Base-by-base conservation (phyloP, 2,888 invertebrate species). In the Tinea pellionella region DNA sequence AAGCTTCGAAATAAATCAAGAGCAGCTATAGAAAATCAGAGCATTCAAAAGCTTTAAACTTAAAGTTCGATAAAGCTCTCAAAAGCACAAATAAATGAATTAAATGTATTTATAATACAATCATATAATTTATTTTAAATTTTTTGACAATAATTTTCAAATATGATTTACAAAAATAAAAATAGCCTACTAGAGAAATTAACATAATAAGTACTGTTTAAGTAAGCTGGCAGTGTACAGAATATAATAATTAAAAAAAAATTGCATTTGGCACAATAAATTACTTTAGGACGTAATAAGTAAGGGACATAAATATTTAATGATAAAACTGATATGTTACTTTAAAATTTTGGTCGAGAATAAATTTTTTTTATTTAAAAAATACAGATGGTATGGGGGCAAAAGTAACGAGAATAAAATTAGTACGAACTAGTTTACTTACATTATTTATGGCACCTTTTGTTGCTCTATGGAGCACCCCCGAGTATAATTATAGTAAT, bases 181-280 rank as follows among this genome's bases (percentile, higher is more conserved):
- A n/a, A n/a, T n/a, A n/a, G n/a, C n/a, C 37, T 37, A 37, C 37
- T 37, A 37, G 9, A 37, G 9, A 37, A 24, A 24, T 24, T 37
- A 37, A 37, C 9, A 37, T 37, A 37, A 37, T 37, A 37, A 2
- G n/a, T 6, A 37, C 2, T 37, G 37, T 9, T 37, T 12, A 37
- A 37, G 37, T 37, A 37, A 37, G 37, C 3, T 37, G 37, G 37
- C 37, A 37, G 37, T 37, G 37, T 12, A 37, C 1, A 9, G n/a
- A 37, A 37, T 37, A 6, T 12, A 37, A 12, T 37, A n/a, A n/a
- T 6, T 30, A 37, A 37, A 6, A 12, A 37, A 2, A 6, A 9
- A 6, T 37, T 37, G 37, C 37, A 37, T 71, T 73, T 73, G 71
- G 71, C 72, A 73, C 70, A 70, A 59, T 32, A 60, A 59, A 65